Evolutionary conservation across 1,140 invertebrate species (phyloP), one percentile per base, ranked within the genome.

Genomic region (Drosophila athabasca): DNA sequence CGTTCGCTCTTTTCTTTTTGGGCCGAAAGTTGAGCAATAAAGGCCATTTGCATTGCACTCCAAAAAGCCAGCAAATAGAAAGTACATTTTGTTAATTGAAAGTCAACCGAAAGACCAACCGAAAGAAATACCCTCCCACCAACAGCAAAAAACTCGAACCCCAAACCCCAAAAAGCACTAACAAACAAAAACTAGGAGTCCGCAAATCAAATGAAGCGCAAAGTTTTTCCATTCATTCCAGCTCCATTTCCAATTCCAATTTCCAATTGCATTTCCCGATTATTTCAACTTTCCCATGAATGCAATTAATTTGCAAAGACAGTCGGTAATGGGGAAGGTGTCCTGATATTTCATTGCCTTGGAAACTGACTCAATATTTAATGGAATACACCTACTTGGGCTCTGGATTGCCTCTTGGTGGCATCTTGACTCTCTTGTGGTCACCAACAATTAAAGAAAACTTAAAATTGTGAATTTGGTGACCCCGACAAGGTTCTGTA

Each of bases 11-110:
- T 72, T 65, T 26, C 31, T 43, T 54, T 65, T 80, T 70, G 62
- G 64, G 59, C 74, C 49, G 59, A 71, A 72, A 72, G 72, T 87
- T 87, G 66, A 68, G 83, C 82, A 88, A 87, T 87, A 83, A 83
- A 83, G 76, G 75, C 76, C 70, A 79, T 79, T 79, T 79, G 76
- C 80, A 83, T 83, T 81, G 70, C 64, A 58, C 67, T 76, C 55
- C 75, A 62, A 64, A 60, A 70, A 51, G 29, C 35, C 60, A 69
- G 44, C 60, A 70, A 87, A 87, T 87, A 87, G 82, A 87, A 87
- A 87, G 82, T 87, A 85, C 78, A 82, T 82, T 79, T 82, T 76
- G 53, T 82, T 87, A 87, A 87, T 87, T 87, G 82, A 87, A 87
- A 87, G 82, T 82, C 82, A 61, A 48, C 57, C 55, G 59, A 39